Evolutionary conservation across 2,113 vertebrate species (phyloP).

Genomic region (Leucoraja erinaceus): DNA sequence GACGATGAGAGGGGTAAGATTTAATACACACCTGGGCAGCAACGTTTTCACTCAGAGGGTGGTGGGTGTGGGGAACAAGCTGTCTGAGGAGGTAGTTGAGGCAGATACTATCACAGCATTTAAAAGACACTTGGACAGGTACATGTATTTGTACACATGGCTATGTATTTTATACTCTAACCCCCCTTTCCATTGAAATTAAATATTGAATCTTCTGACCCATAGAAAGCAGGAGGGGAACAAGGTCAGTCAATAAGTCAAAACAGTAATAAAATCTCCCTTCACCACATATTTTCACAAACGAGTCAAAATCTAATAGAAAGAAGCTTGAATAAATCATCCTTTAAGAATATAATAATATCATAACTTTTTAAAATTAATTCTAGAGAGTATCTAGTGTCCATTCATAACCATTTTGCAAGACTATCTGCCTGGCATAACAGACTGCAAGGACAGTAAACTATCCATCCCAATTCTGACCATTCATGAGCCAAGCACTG

Average conservation of each 20-base stretch:
- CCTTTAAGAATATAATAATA: background rate
- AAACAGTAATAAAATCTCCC: background rate
- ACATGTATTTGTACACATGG: too few relatives aligned
- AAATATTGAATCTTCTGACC: background rate
- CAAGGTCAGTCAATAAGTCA: background rate
- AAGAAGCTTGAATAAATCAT: background rate
- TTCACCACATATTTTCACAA: background rate
- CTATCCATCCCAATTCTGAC: background rate
- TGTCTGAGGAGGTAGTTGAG: too few relatives aligned
- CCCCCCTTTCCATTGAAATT: background rate
- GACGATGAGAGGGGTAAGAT: too few relatives aligned
- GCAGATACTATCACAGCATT: too few relatives aligned
- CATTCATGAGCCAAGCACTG: background rate
- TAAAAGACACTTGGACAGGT: too few relatives aligned
- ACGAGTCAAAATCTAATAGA: background rate
- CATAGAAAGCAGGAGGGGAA: background rate
- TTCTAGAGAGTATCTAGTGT: background rate
- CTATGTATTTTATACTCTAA: background rate
- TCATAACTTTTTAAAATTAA: too few relatives aligned
- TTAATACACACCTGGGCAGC: too few relatives aligned
- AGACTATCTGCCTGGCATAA: background rate
- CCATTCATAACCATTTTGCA: background rate
- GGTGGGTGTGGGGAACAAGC: too few relatives aligned
- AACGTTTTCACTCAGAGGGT: too few relatives aligned
- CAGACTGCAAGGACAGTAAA: background rate